Evolutionary conservation across 2,797 vertebrate species (phyloP), one percentile per base, ranked within the genome.

Genomic region (Hemitrygon akajei): DNA sequence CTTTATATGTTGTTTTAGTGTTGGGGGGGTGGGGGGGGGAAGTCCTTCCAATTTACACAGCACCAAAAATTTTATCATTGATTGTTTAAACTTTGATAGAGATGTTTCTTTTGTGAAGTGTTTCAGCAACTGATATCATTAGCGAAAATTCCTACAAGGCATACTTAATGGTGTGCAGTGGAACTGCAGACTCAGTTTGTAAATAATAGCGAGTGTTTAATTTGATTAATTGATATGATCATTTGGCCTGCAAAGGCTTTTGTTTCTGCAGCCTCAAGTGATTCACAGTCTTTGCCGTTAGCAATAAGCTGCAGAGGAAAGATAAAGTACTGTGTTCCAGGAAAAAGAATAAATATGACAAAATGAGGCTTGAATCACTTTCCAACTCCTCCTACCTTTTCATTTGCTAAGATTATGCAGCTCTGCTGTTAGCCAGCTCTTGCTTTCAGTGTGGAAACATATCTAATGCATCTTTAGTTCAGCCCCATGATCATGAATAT

Each of bases 201-300:
- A 96, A 96, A 95, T 95, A 95, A 96, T 95, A 96, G 95, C 95
- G 95, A 95, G 94, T 95, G 95, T 96, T 96, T 96, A 96, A 96
- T 96, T 96, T 96, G 96, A 96, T 96, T 96, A 96, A 96, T 96
- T 96, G 96, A 96, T 96, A 96, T 95, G 96, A 96, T 96, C 96
- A 95, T 96, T 96, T 96, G 95, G 96, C 95, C 95, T 95, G 95
- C 96, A 75, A 76, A 93, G 95, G 94, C 96, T 95, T 96, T 96
- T 96, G 95, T 96, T 96, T 96, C 95, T 95, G 94, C 94, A 95
- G 89, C 94, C 95, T 96, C 95, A 94, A 95, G 94, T 95, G 91
- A 94, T 95, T 96, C 93, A 94, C 95, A 56, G 94, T 94, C 92
- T 94, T 95, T 95, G 94, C 95, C 95, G 95, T 94, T 93, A 76